Percentiles rank a stretch among this genome's conserved stretches.
Evolutionary conservation across 1,140 invertebrate species (phyloP).

Genomic region (Pseudomyrmex cubaensis): DNA sequence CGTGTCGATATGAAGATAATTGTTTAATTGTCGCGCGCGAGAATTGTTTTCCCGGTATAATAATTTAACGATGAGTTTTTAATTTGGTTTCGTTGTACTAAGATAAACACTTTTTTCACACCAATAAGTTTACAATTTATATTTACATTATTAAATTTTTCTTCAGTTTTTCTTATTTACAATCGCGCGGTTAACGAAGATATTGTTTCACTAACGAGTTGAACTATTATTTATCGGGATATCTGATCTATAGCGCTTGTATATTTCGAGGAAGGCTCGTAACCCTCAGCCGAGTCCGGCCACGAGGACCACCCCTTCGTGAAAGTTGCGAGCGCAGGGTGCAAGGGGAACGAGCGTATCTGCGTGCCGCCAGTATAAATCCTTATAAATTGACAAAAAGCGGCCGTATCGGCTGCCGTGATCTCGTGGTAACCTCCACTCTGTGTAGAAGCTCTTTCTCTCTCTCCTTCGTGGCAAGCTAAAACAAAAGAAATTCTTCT

Average conservation of each 20-base stretch:
- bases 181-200: not conserved
- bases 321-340: constrained; percentile 36
- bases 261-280: constrained; percentile 33
- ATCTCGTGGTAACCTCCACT: constrained; percentile 77
- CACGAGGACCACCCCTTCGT: constrained; percentile 67
- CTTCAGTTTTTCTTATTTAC: not conserved
- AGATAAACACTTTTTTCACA: too few species aligned
- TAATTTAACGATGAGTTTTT: constrained; percentile 9
- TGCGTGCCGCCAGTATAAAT: constrained; percentile 77
- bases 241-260: constrained; percentile 25
- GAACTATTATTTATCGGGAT: constrained; percentile 22
- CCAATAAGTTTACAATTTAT: not conserved
- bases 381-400: constrained; percentile 83
- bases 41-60: not conserved
- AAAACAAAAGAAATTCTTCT: constrained; percentile 79
- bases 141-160: too few species aligned
- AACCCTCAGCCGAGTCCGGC: constrained; percentile 41
- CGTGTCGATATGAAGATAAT: constrained; percentile 74
- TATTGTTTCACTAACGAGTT: constrained; percentile 31
- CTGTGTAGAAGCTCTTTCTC: constrained; percentile 59
- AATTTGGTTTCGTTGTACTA: too few species aligned
- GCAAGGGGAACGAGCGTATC: constrained; percentile 58
- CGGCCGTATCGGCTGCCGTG: constrained; percentile 75
- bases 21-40: constrained; percentile 77
- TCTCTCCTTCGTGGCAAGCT: constrained; percentile 60